These are phyloP conservation scores for Carlito syrichta DNA, from an alignment of 2,113 vertebrate species.

Conservation along the genomic window DNA sequence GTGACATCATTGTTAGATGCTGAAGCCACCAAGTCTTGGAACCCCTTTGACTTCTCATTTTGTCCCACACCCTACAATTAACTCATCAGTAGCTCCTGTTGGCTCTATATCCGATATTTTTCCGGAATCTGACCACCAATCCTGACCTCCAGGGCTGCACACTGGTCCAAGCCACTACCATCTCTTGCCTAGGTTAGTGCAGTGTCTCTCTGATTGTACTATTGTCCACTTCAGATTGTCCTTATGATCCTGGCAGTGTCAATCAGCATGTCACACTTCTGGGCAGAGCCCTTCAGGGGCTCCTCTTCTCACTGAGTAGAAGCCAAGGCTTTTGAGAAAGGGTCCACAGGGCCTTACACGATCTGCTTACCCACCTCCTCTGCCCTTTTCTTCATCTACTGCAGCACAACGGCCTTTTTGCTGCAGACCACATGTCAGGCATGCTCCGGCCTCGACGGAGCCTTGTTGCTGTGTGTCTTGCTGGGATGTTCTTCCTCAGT, in stretches of 20 bases:
- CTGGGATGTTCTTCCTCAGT: not conserved
- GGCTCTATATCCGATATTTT: not conserved
- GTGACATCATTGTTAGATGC: not conserved
- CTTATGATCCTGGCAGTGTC: not conserved
- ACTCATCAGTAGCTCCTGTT: not conserved
- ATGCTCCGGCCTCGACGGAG: accelerated
- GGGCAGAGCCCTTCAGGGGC: not conserved
- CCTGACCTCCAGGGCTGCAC: not conserved
- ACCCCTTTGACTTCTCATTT: not conserved
- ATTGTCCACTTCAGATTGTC: not conserved
- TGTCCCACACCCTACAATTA: not conserved
- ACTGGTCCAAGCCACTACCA: not conserved
- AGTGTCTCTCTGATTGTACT: not conserved
- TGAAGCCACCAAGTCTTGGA: not conserved
- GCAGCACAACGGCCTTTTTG: not conserved
- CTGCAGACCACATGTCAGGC: not conserved
- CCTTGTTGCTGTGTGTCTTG: not conserved
- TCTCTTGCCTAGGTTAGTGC: not conserved
- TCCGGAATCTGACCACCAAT: not conserved
- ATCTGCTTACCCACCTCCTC: accelerated
- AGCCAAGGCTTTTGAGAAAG: not conserved
- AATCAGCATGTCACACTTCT: not conserved
- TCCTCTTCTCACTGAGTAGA: not conserved
- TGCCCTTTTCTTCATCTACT: not conserved
- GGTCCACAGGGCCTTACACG: not conserved